Evolutionary conservation across 1,140 invertebrate genomes (phyloP).

Genomic region (Chionoecetes opilio): DNA sequence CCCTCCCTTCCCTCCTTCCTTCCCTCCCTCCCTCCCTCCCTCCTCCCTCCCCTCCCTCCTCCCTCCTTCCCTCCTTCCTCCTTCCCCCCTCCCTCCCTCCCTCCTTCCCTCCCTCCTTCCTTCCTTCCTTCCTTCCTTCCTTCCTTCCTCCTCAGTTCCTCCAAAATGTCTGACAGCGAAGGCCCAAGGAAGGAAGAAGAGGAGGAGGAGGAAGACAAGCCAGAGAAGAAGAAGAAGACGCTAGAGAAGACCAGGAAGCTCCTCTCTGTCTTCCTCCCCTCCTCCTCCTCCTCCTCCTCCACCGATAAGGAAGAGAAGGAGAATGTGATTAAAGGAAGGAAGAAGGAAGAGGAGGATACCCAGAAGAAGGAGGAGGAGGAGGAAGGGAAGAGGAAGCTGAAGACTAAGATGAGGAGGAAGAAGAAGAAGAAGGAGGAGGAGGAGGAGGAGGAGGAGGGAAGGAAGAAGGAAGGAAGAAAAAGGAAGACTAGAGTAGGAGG

Average conservation of each 20-base stretch:
- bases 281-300: not conserved
- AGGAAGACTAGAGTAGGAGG: not conserved
- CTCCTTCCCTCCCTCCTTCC: too few relatives aligned
- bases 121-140: too few relatives aligned
- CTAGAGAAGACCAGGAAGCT: not conserved
- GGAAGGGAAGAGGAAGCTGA: not conserved
- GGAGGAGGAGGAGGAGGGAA: not conserved
- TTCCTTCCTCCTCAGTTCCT: not conserved
- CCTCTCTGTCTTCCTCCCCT: not conserved
- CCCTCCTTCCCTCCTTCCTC: too few relatives aligned
- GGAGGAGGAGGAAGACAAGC: slow-evolving; percentile 43
- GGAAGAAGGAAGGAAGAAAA: not conserved
- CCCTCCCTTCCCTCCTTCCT: too few relatives aligned
- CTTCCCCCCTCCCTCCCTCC: too few relatives aligned
- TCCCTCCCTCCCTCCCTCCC: too few relatives aligned
- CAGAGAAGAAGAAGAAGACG: not conserved
- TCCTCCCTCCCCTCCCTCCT: too few relatives aligned
- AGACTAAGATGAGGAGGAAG: not conserved
- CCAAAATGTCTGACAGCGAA: too few relatives aligned
- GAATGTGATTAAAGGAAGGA: slow-evolving; percentile 6
- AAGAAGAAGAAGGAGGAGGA: not conserved
- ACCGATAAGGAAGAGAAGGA: not conserved
- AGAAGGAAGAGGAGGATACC: not conserved
- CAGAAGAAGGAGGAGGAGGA: not conserved
- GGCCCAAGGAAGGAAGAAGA: slow-evolving; percentile 64